Evolutionary conservation across 2,888 invertebrate genomes (phyloP).

Genomic region (Eupithecia centaureata): DNA sequence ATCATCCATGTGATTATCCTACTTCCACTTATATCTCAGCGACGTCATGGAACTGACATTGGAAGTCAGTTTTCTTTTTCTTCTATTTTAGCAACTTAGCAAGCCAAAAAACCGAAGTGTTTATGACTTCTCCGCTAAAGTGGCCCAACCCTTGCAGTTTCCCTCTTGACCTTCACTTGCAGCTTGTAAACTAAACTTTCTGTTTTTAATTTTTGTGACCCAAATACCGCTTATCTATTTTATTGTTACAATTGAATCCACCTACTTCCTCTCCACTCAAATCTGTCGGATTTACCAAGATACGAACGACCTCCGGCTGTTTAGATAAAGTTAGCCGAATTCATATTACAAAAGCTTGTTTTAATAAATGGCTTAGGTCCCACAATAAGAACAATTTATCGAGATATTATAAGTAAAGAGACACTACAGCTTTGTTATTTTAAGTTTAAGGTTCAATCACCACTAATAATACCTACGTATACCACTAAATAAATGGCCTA

Average conservation of each 20-base stretch:
- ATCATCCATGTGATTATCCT: neutral
- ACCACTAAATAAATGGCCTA: no score
- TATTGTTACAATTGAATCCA: neutral
- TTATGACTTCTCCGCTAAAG: neutral
- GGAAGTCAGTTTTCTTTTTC: no score
- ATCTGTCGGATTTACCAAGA: neutral
- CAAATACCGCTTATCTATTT: neutral
- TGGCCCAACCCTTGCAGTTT: neutral
- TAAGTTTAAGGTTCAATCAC: neutral
- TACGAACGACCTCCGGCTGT: constrained; percentile 1
- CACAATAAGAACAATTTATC: neutral
- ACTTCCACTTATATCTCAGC: neutral
- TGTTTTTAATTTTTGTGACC: neutral
- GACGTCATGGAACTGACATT: no score
- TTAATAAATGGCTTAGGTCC: neutral
- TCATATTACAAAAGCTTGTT: neutral
- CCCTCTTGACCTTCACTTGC: neutral
- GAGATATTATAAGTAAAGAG: neutral
- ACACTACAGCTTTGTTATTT: neutral
- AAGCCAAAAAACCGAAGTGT: no score
- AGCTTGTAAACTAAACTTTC: neutral
- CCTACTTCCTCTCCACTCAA: neutral
- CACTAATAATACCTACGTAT: no score
- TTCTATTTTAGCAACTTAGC: no score
- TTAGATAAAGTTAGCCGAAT: neutral